These are phyloP conservation scores for Caenorhabditis japonica DNA, from an alignment of 2,888 invertebrate genomes.

Conservation along the genomic window DNA sequence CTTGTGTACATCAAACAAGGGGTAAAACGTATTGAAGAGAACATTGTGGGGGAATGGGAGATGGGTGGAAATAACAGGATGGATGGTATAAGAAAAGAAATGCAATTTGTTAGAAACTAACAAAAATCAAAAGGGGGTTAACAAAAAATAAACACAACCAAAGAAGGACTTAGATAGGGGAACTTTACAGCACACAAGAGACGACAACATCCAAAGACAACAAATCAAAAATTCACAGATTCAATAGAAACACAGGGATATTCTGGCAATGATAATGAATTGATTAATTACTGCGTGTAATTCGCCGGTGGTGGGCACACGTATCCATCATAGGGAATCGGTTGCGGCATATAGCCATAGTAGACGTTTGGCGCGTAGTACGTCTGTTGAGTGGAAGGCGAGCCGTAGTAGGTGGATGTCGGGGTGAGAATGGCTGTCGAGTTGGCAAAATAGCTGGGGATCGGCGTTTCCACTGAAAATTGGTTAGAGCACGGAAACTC, in stretches of 20 bases:
- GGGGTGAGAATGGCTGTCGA: slow-evolving; percentile 34
- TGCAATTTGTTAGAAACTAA: not conserved
- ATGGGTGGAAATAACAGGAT: no score
- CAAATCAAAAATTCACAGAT: slow-evolving; percentile 25
- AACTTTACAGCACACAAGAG: slow-evolving; percentile 25
- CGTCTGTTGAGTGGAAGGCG: slow-evolving; percentile 9
- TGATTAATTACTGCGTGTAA: slow-evolving; percentile 5
- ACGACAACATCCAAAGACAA: no score
- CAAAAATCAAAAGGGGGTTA: not conserved
- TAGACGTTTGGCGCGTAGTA: slow-evolving; percentile 34
- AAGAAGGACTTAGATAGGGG: not conserved
- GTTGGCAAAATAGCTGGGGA: slow-evolving; percentile 12
- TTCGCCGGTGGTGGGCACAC: not conserved
- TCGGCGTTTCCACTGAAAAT: not conserved
- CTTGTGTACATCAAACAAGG: slow-evolving; percentile 31
- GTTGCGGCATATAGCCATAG: slow-evolving; percentile 32
- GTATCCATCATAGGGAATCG: slow-evolving; percentile 6
- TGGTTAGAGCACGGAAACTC: not conserved
- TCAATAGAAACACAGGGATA: slow-evolving; percentile 4
- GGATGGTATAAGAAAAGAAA: slow-evolving; percentile 4
- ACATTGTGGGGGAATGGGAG: slow-evolving; percentile 6
- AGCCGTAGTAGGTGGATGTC: slow-evolving; percentile 16
- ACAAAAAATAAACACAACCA: slow-evolving; percentile 6
- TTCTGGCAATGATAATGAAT: not conserved
- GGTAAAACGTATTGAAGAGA: slow-evolving; percentile 35